A percentile compares a stretch with the other conserved stretches of the same genome.
phyloP scores from a whole-genome alignment of 2,797 vertebrate genomes.

The Thalassophryne amazonica region DNA sequence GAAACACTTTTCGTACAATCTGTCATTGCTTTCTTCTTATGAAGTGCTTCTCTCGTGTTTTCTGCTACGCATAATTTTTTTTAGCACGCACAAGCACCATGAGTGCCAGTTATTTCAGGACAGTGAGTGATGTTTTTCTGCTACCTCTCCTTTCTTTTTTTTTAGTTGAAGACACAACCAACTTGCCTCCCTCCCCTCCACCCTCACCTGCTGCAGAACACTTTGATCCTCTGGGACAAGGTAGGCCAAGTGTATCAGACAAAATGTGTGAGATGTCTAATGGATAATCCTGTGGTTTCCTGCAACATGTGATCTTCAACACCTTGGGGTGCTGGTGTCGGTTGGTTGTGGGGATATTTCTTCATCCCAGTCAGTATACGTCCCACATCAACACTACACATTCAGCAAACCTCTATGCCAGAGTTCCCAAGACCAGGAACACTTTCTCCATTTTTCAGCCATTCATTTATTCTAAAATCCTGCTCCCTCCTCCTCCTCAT shows the following conservation, averaged over 20 bases:
- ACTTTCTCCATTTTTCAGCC: constrained; percentile 45
- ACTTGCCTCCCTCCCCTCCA: constrained; percentile 96
- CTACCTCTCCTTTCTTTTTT: neutral
- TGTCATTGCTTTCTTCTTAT: too few relatives aligned
- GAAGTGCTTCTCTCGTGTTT: too few relatives aligned
- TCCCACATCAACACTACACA: constrained; percentile 26
- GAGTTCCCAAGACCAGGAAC: constrained; percentile 37
- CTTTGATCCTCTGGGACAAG: constrained; percentile 89
- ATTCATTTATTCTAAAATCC: constrained; percentile 48
- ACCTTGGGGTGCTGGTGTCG: constrained; percentile 17
- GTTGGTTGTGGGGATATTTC: constrained; percentile 2
- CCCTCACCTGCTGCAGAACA: constrained; percentile 94
- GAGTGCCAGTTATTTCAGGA: too few relatives aligned
- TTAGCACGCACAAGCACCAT: too few relatives aligned
- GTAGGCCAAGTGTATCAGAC: constrained; percentile 67
- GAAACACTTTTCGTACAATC: too few relatives aligned
- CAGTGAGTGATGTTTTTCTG: neutral
- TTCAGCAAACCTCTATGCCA: constrained; percentile 22
- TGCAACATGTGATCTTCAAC: constrained; percentile 9
- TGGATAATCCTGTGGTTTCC: constrained; percentile 28
- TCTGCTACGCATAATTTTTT: too few relatives aligned
- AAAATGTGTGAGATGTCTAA: constrained; percentile 23
- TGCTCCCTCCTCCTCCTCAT: constrained; percentile 50
- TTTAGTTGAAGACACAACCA: constrained; percentile 88
- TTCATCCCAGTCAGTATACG: neutral